Base-by-base conservation (phyloP, 1,140 invertebrate species). In the Drosophila sucinea region DNA sequence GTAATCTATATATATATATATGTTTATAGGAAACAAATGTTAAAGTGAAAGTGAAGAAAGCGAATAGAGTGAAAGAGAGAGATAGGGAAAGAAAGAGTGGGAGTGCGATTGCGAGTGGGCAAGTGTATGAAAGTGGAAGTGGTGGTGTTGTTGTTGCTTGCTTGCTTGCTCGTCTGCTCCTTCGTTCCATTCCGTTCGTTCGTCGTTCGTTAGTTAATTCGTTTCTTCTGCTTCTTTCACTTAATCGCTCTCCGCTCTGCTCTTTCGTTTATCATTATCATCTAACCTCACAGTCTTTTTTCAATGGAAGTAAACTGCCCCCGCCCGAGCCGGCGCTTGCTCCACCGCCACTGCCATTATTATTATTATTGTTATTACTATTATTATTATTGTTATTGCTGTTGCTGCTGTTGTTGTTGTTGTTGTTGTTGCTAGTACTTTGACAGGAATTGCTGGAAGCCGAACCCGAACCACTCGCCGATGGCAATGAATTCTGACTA, bases 281-380 rank as follows among this genome's bases (percentile, higher is more conserved):
- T 95, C 96, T 96, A 94, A 96, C 96, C 94, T 96, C 95, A 93
- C 96, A 96, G 93, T 96, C 95, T 94, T 96, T 96, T 91, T 95
- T 95, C 81, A 95, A 93, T 86, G 95, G 93, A 77, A 95, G 92
- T 76, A 95, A 92, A 77, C 81, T 75, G 77, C 86, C 74, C 64
- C 70, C 64, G 64, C 74, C 71, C 67, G 66, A 67, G 57, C 54
- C 68, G 71, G 63, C 66, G 60, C 63, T 69, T 47, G 70, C 71
- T 33, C 70, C 76, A 41, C 72, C 75, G 61, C 66, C 79, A 56
- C 73, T 70, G 68, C 67, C 73, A 55, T 51, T 71, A 66, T 55
- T 79, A 35, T 54, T 83, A 41, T 72, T 74, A 56, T 54, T 84
- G 38, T 72, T 74, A 57, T 79, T 90, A 23, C 60, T 89, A 25